Evolutionary conservation across 1,140 invertebrate species (phyloP), one percentile per base, ranked within the genome.

Genomic region (Cydia splendana): DNA sequence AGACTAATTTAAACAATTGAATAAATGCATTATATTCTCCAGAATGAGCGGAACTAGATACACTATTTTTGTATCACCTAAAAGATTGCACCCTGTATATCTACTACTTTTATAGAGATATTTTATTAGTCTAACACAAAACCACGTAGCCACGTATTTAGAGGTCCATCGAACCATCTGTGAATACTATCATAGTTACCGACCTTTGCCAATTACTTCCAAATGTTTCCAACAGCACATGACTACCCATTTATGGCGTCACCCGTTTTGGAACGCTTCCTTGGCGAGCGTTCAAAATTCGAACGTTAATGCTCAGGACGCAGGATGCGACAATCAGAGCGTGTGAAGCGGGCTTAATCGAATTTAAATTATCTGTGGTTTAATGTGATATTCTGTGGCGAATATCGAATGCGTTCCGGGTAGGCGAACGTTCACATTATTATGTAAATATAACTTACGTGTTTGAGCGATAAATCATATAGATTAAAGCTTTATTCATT

Each of bases 201-300:
- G 10, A 6, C 7, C 6, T 57, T 57, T 57, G n/a, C 6, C n/a
- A 53, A 53, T 53, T 7, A 18, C 15, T 53, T 10, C 20, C 57
- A 62, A 62, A 62, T 12, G 57, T 62, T 24, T 62, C 57, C 57
- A 57, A 12, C 57, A 12, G 57, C 10, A 18, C 53, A 57, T 57
- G 20, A 20, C 57, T 24, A 62, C 5, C 57, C 9, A 24, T 62
- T 62, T 4, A n/a, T n/a, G 53, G 53, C 53, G 6, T n/a, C 53
- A 62, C 57, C 38, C 67, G 30, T 71, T 71, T 71, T 71, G n/a
- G 67, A 71, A 38, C 67, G 30, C 28, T 71, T 38, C 30, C 67
- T 34, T 71, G 67, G 67, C 67, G 34, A 71, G 67, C 34, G 34
- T 71, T 71, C 67, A 71, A 71, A 20, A 62, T 62, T 62, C 57